Evolutionary conservation across 2,113 vertebrate genomes (phyloP).

Genomic region (Pelmatolapia mariae): DNA sequence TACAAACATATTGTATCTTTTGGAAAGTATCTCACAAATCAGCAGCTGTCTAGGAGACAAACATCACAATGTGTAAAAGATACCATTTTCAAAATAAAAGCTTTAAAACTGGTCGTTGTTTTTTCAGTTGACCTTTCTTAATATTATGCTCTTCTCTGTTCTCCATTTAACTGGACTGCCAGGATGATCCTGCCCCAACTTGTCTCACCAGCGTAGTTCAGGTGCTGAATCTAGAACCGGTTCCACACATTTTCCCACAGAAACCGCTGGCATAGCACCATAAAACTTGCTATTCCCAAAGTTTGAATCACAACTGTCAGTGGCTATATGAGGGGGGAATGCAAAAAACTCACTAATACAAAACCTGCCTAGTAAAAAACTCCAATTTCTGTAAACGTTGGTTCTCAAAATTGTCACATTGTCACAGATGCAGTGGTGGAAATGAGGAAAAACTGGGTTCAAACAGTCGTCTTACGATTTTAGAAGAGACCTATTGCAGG

Average conservation of each 20-base stretch:
- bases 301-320: not conserved
- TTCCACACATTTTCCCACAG: not conserved
- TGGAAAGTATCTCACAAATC: not conserved
- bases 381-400: not conserved
- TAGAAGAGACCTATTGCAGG: not conserved
- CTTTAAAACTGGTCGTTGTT: not conserved
- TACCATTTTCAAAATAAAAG: not conserved
- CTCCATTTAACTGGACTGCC: not conserved
- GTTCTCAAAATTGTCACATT: not conserved
- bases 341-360: not conserved
- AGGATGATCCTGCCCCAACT: not conserved
- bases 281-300: not conserved
- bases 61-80: not conserved
- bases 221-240: not conserved
- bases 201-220: not conserved
- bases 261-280: not conserved
- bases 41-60: accelerated
- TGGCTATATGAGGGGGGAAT: accelerated
- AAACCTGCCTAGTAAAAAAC: not conserved
- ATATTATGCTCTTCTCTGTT: accelerated
- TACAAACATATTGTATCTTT: not conserved
- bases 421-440: not conserved
- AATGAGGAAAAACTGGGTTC: not conserved
- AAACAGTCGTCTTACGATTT: not conserved
- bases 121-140: not conserved